Evolutionary conservation across 2,888 invertebrate species (phyloP).

Genomic region (Andrena camellia): DNA sequence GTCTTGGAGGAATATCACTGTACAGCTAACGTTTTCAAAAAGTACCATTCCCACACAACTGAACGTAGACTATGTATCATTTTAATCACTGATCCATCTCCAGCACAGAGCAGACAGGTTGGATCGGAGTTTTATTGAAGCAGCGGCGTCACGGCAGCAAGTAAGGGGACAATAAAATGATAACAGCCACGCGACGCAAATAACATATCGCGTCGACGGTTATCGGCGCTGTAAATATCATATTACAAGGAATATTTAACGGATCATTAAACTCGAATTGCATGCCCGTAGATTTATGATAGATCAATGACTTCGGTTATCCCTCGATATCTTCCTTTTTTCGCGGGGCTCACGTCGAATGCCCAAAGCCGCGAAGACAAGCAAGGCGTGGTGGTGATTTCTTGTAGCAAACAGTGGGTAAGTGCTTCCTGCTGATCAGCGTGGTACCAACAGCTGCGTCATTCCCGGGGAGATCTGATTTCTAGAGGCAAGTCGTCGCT

Average conservation of each 20-base stretch:
- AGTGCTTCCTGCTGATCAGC: slow-evolving; percentile 61
- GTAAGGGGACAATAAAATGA: slow-evolving; percentile 30
- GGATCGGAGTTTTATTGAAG: slow-evolving; percentile 4
- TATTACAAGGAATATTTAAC: slow-evolving; percentile 54
- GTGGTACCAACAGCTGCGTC: slow-evolving; percentile 58
- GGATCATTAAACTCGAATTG: slow-evolving; percentile 58
- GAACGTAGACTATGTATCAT: no score
- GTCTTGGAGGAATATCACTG: no score
- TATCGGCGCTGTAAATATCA: slow-evolving; percentile 45
- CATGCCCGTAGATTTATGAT: slow-evolving; percentile 29
- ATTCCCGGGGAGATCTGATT: slow-evolving; percentile 65
- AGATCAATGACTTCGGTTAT: slow-evolving; percentile 35
- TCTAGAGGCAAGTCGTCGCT: slow-evolving; percentile 52
- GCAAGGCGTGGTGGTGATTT: slow-evolving; percentile 54
- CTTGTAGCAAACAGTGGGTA: slow-evolving; percentile 47
- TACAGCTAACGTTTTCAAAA: no score
- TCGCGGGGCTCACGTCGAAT: neutral
- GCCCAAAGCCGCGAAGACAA: slow-evolving; percentile 29
- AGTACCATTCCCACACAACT: no score
- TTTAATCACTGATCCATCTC: no score
- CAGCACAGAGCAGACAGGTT: neutral
- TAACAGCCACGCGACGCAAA: slow-evolving; percentile 29
- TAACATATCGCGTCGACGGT: slow-evolving; percentile 38
- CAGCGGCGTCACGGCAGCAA: slow-evolving; percentile 20
- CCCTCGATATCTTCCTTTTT: neutral